Evolutionary conservation across 2,797 vertebrate species (phyloP).

Genomic region (Diplodus puntazzo): DNA sequence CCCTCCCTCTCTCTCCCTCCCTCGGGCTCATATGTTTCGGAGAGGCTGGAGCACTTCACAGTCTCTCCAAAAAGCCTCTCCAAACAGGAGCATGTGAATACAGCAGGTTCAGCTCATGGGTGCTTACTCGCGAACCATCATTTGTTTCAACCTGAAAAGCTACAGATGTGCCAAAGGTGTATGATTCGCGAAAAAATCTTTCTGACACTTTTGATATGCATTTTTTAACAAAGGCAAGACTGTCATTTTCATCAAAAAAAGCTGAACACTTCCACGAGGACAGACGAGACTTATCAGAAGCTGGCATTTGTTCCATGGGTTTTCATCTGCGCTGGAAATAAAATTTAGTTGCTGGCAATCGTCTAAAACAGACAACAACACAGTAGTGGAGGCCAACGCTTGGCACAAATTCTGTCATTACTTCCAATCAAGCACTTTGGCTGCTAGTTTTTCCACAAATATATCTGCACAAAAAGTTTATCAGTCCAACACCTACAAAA

Average conservation of each 20-base stretch:
- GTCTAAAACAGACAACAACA: constrained; percentile 25
- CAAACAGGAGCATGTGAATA: constrained; percentile 40
- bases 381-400: constrained; percentile 30
- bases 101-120: constrained; percentile 32
- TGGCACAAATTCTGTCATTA: constrained; percentile 43
- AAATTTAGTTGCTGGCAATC: constrained; percentile 36
- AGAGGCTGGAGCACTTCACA: constrained; percentile 38
- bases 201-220: background rate
- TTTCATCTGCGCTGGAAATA: constrained; percentile 49
- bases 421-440: constrained; percentile 42
- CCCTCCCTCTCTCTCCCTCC: constrained; percentile 29
- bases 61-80: constrained; percentile 47
- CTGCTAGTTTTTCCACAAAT: constrained; percentile 20
- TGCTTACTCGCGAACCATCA: constrained; percentile 14
- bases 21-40: constrained; percentile 48
- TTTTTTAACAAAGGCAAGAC: background rate
- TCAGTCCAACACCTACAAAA: background rate
- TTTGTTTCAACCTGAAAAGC: background rate
- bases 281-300: background rate
- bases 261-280: background rate
- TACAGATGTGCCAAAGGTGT: constrained; percentile 26
- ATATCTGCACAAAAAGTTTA: constrained; percentile 14
- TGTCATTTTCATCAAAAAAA: background rate
- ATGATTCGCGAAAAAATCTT: constrained; percentile 7
- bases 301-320: constrained; percentile 14